Percentiles rank a stretch among this genome's conserved stretches.
Evolutionary conservation across 2,113 vertebrate genomes (phyloP).

Genomic region (Lycocorax pyrrhopterus): DNA sequence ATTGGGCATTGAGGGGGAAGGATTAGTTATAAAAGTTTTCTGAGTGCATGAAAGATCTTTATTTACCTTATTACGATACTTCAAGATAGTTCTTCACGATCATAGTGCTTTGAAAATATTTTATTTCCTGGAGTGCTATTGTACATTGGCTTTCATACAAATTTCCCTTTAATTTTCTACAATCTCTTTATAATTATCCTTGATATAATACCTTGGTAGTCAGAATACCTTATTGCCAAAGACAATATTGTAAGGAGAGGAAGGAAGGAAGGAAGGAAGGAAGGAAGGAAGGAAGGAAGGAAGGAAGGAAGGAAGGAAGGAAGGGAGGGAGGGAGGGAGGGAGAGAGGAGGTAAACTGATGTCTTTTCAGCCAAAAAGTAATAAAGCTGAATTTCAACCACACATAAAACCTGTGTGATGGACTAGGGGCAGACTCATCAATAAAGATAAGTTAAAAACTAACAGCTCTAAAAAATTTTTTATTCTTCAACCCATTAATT

Average conservation of each 20-base stretch:
- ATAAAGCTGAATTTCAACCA: background rate
- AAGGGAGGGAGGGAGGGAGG: background rate
- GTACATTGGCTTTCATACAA: background rate
- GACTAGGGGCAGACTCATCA: background rate
- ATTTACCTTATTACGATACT: background rate
- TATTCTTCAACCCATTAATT: background rate
- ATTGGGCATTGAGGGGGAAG: accelerated
- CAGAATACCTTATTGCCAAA: background rate
- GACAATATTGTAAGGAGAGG: background rate
- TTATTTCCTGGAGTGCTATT: background rate
- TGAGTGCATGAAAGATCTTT: background rate
- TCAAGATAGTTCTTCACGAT: background rate
- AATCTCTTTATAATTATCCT: background rate
- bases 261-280: background rate
- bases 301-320: background rate
- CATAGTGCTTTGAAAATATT: background rate
- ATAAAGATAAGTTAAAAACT: background rate
- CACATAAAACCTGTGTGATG: background rate
- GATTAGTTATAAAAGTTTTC: background rate
- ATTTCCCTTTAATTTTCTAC: background rate
- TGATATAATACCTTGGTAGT: background rate
- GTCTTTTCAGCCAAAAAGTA: background rate
- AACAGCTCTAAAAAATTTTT: background rate
- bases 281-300: accelerated
- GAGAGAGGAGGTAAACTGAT: background rate